A percentile compares a stretch with the other conserved stretches of the same genome.
Conservation (phyloP, 2,797 vertebrate species). For the Spinus olivaceus region DNA sequence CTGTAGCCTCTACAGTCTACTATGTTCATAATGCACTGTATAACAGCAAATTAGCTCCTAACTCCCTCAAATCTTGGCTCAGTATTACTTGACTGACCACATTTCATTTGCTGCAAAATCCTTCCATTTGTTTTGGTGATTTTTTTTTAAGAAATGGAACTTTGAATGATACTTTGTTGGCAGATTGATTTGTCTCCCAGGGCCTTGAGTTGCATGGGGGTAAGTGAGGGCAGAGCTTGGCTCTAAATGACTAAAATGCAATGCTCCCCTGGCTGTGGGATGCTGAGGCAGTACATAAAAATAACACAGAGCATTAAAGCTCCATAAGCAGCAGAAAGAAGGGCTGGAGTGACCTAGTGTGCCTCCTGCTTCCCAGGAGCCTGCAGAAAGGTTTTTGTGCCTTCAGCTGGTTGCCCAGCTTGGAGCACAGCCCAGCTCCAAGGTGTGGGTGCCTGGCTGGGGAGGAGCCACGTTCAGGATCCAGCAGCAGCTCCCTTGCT, state of each 20-base stretch:
- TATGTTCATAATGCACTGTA: background rate
- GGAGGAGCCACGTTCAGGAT: background rate
- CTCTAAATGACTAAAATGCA: constrained; percentile 1
- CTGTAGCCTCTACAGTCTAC: background rate
- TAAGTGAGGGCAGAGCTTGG: background rate
- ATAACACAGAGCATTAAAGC: background rate
- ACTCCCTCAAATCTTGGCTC: constrained; percentile 29
- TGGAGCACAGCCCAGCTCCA: too few species aligned
- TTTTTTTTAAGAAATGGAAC: constrained; percentile 9
- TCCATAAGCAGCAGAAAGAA: background rate
- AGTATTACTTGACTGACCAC: background rate
- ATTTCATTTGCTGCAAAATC: constrained; percentile 2
- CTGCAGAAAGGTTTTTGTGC: background rate
- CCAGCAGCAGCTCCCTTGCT: fast-evolving
- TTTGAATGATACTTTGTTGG: background rate
- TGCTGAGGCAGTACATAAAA: background rate
- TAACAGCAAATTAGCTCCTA: constrained; percentile 36
- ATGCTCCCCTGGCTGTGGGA: background rate
- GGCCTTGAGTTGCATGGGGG: background rate
- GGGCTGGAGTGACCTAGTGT: fast-evolving
- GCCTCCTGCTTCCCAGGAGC: background rate
- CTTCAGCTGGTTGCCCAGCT: background rate
- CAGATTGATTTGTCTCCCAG: constrained; percentile 41
- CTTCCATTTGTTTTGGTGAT: background rate
- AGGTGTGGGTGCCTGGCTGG: fast-evolving